Base-by-base conservation (phyloP, 2,113 vertebrate species). In the Anhinga anhinga region DNA sequence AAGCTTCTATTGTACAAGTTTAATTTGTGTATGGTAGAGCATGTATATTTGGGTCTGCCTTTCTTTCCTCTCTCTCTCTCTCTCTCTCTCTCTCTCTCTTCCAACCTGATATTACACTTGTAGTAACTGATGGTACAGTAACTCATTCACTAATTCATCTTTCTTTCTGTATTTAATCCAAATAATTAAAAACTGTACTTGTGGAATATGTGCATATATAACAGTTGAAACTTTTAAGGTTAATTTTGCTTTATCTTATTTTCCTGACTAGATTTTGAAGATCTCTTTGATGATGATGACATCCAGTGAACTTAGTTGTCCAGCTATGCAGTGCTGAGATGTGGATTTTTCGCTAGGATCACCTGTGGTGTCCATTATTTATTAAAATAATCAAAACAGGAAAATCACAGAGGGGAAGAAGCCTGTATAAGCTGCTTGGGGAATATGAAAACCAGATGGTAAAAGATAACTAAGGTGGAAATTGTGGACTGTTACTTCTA, bases 251-350 rank as follows among this genome's bases (percentile, higher is more conserved):
- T 83, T 91, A 13, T 94, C 58, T 93, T 96, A 15, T 96, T 95
- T 97, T 95, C 91, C 86, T 82, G 52, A 74, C 83, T 85, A 99
- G 99, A 99, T 97, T 99, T 99, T 96, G 99, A 99, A 98, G 99
- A 99, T 96, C 98, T 99, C 58, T 99, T 99, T 92, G 99, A 99
- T 93, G 99, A 99, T 6, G 99, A 99, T 30, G 99, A 99, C 97
- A 98, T 99, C 95, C 98, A 99, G 97, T 99, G 98, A 99, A 86
- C 66, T 47, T 30, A 30, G 16, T 20, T 63, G 36, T 44, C 86
- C 86, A 63, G 66, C 88, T 82, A 1, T 62, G 86, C 77, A 34
- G 26, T 88, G 92, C 83, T 59, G 74, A 94, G 76, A 83, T 78
- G 61, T 62, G 86, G 81, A 95, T 72, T 83, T 83, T 82, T 88